Evolutionary conservation across 2,888 invertebrate species (phyloP), one percentile per base, ranked within the genome.

Genomic region (Pristionchus maxplancki): DNA sequence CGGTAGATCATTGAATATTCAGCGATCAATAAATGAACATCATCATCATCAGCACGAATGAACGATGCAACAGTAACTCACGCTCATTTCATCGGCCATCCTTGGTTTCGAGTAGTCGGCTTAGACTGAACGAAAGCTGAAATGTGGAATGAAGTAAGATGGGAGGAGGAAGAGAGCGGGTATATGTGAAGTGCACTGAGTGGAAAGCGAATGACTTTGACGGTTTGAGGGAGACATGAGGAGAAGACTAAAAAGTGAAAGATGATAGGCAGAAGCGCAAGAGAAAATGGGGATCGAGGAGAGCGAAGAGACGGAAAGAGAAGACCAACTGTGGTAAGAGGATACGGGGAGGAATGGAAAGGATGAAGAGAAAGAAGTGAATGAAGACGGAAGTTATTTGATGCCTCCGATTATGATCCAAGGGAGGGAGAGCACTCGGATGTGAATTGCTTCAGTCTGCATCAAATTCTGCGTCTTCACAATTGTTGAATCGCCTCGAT

Each of bases 211-310:
- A 78, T 78, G 78, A 78, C 44, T 78, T 78, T 78, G 78, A 78
- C 78, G 78, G 78, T 78, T 78, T 48, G 44, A 78, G 44, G 78
- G 78, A 78, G 78, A 78, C 82, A 82, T 58, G 53, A 37, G 82
- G 53, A 53, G 82, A 53, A 28, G 82, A 82, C 53, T 50, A 82
- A 53, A 58, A 82, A 82, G 85, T 85, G 85, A 85, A 85, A 64
- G 85, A 85, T 24, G 85, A 85, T 62, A 85, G 28, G 64, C 20
- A 64, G 31, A 62, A n/a, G 44, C 6, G 31, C 28, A 64, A 48
- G 64, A 40, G 83, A 53, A 34, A 24, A 83, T 17, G 53, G 28
- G 64, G 31, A 85, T n/a, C 48, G 64, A 62, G 31, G 85, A 64
- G 64, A 64, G 85, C 13, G 40, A 28, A 85, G 85, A 85, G 85